Evolutionary conservation across 2,888 invertebrate species (phyloP), one percentile per base, ranked within the genome.

Genomic region (Mesopsocus fuscifrons): DNA sequence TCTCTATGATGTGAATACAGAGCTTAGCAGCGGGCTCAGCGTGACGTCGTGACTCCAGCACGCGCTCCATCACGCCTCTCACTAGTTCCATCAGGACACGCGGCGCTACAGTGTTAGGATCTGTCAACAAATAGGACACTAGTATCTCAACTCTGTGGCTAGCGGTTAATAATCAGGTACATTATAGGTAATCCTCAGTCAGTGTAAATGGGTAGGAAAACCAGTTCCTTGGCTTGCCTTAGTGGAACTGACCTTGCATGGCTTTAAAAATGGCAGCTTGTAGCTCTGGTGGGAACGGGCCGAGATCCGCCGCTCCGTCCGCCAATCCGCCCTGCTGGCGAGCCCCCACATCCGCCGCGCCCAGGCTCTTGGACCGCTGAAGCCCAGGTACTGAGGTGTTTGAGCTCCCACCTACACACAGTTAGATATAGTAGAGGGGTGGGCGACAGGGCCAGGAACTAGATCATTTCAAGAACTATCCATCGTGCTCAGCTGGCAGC

Each of bases 1-100:
- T 79, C 68, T 85, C 84, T 51, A 87, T 84, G 41, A 88, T 84
- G 46, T 77, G 75, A 54, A 87, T 76, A 61, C 87, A 88, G 49
- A 87, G 69, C 48, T 85, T 77, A 8, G 88, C 84, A 42, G 84
- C 83, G 18, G 85, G 77, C 57, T 83, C 72, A 34, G 84, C 82
- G 61, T 79, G 82, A 41, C 79, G 70, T 43, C 72, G 69, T 3
- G 80, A 79, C 61, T 85, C 84, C 49, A 84, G 77, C 13, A 81
- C 79, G 52, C 82, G 75, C 45, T 78, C 75, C 60, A 87, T 72
- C 50, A 87, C 72, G 55, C 78, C 77, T 43, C 79, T 76, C 35
- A 87, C 85, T 43, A 87, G 66, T 59, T 85, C 84, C 85, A 88
- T 87, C 45, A 88, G 66, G 11, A 76, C 74, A 46, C 78, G 67